Percentiles rank a stretch among this genome's conserved stretches.
Evolutionary conservation across 2,888 invertebrate genomes (phyloP).

Genomic region (Notocelia uddmanniana): DNA sequence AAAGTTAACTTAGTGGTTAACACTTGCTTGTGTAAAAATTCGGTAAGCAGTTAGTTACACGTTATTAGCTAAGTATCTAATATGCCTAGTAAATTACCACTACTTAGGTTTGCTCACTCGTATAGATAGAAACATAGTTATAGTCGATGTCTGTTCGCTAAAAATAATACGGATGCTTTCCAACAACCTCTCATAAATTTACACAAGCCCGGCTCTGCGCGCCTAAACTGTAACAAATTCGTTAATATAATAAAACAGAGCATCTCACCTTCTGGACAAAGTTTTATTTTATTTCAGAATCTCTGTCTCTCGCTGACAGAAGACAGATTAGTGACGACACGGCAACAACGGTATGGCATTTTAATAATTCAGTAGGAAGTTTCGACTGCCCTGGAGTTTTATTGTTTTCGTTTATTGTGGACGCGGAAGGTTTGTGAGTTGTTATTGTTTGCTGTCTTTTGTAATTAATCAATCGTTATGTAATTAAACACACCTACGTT

Average conservation of each 20-base stretch:
- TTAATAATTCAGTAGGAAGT: slow-evolving; percentile 67
- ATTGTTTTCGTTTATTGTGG: slow-evolving; percentile 21
- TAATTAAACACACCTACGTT: background rate
- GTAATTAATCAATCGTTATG: too few relatives aligned
- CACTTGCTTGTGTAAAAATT: too few relatives aligned
- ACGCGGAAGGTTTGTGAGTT: background rate
- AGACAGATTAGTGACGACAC: slow-evolving; percentile 69
- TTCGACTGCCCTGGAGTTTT: slow-evolving; percentile 33
- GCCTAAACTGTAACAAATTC: slow-evolving; percentile 7
- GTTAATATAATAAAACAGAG: slow-evolving; percentile 15
- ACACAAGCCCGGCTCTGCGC: background rate
- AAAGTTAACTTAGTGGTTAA: too few relatives aligned
- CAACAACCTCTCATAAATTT: background rate
- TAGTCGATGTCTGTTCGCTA: background rate
- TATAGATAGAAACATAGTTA: too few relatives aligned
- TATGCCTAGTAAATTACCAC: too few relatives aligned
- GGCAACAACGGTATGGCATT: slow-evolving; percentile 61
- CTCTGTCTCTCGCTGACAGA: slow-evolving; percentile 62
- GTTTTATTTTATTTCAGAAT: slow-evolving; percentile 38
- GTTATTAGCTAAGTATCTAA: too few relatives aligned
- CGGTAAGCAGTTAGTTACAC: too few relatives aligned
- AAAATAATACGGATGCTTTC: background rate
- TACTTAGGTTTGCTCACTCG: too few relatives aligned
- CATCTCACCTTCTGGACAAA: slow-evolving; percentile 19
- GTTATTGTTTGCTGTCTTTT: background rate